phyloP scores from a whole-genome alignment of 1,140 invertebrate genomes.

The Globodera ellingtonae region DNA sequence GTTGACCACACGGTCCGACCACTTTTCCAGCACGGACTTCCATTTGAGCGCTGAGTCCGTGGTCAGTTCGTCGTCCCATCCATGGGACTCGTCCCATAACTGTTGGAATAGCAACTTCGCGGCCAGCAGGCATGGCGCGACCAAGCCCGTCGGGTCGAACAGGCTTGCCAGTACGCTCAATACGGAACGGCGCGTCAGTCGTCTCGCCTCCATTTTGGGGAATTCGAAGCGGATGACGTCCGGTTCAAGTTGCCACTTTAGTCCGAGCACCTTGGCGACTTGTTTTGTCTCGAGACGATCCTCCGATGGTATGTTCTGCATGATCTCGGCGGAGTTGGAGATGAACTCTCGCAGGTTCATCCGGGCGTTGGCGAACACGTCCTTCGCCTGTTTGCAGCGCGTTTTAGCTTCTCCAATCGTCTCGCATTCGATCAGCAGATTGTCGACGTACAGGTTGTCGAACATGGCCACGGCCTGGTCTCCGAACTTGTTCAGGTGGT shows the following conservation, averaged over 20 bases:
- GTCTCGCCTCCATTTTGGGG: not conserved
- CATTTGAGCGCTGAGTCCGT: not conserved
- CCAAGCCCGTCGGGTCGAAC: conserved; percentile 37
- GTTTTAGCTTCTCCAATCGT: conserved; percentile 17
- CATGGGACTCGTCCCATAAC: conserved; percentile 29
- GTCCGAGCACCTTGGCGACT: conserved; percentile 35
- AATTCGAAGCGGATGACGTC: conserved; percentile 13
- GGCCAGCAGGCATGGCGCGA: conserved; percentile 31
- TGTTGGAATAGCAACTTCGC: conserved; percentile 40
- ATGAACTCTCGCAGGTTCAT: conserved; percentile 50
- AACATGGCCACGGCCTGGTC: not conserved
- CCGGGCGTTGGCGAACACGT: conserved; percentile 28
- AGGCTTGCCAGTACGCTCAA: conserved; percentile 20
- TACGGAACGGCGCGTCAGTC: conserved; percentile 33
- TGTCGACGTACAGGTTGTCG: conserved; percentile 46
- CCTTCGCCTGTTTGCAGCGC: conserved; percentile 3
- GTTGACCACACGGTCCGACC: not conserved
- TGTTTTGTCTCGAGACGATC: conserved; percentile 17
- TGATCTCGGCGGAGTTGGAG: conserved; percentile 25
- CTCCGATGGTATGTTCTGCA: not conserved
- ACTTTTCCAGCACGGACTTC: not conserved
- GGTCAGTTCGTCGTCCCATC: not conserved
- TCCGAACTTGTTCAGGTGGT: conserved; percentile 21
- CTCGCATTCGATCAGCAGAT: conserved; percentile 23
- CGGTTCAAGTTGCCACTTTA: conserved; percentile 30